A percentile compares a stretch with the other conserved stretches of the same genome.
phyloP scores from a whole-genome alignment of 2,797 vertebrate genomes.

The Silurus aristotelis region DNA sequence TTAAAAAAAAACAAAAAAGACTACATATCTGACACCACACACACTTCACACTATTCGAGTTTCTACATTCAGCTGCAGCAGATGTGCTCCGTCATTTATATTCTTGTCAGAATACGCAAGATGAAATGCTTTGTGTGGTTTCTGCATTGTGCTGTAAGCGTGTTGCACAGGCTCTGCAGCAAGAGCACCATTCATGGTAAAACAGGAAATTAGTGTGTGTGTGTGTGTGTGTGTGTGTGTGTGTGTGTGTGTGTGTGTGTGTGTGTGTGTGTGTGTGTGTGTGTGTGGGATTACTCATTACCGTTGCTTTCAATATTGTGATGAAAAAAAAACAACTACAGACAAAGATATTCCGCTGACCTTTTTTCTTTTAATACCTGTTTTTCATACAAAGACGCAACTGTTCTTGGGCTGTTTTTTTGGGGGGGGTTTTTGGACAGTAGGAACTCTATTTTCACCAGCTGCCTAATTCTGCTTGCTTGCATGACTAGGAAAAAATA shows the following conservation, averaged over 20 bases:
- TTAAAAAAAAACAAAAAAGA: background rate
- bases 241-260: background rate
- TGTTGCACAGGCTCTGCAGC: slow-evolving; percentile 46
- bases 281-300: slow-evolving; percentile 48
- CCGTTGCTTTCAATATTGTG: slow-evolving; percentile 52
- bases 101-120: slow-evolving; percentile 21
- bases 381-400: background rate
- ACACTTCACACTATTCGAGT: background rate
- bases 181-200: slow-evolving; percentile 65
- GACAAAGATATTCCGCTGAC: background rate
- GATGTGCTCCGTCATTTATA: slow-evolving; percentile 35
- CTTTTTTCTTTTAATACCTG: background rate
- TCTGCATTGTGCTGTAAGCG: slow-evolving; percentile 30
- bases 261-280: background rate
- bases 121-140: slow-evolving; percentile 32
- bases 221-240: background rate
- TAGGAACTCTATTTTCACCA: slow-evolving; percentile 13
- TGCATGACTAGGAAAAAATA: slow-evolving; percentile 19
- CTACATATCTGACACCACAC: background rate
- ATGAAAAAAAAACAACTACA: background rate
- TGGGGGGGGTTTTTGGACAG: background rate
- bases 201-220: slow-evolving; percentile 57
- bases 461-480: background rate
- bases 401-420: slow-evolving; percentile 1
- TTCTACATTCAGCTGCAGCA: slow-evolving; percentile 12